Base-by-base conservation (phyloP, 1,140 invertebrate species). In the Cherax quadricarinatus region DNA sequence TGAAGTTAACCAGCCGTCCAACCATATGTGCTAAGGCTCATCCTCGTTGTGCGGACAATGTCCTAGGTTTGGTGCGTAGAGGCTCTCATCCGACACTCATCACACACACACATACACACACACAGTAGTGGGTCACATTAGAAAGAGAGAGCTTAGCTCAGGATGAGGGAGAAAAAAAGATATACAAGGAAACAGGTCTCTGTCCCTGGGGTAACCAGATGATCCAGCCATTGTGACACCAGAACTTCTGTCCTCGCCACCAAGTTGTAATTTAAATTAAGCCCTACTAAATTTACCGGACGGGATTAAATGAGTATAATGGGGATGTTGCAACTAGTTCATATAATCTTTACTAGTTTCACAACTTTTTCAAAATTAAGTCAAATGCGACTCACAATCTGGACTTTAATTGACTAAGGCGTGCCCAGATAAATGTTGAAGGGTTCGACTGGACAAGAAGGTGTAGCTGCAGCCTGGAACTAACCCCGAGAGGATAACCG, bases 11-110 rank as follows among this genome's bases (percentile, higher is more conserved):
- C 70, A 83, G 73, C 85, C 75, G 73, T 93, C 93, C 93, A 94
- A 94, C 91, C 93, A 93, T 94, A 91, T 93, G 91, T 94, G 91
- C 93, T 92, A 94, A 94, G 93, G 93, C 89, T 94, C 93, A 94
- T 94, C 93, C 93, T 89, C 91, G 88, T 86, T 88, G 92, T 24
- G 87, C n/a, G 86, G 83, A 84, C 88, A 75, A 30, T 62, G 90
- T 90, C 89, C 93, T n/a, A 82, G 88, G 93, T 94, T 94, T 94
- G 93, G 93, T 94, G 92, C 92, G 92, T 94, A 94, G 93, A 94
- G 93, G 88, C 89, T 92, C 89, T 80, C 88, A 87, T 82, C 73
- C 90, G 88, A 93, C 89, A 89, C 83, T 49, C 89, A 91, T 89
- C 81, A 89, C 62, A 57, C 53, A 57, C 53, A 41, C 30, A 41